Evolutionary conservation across 2,113 vertebrate genomes (phyloP).

Genomic region (Gadus macrocephalus): DNA sequence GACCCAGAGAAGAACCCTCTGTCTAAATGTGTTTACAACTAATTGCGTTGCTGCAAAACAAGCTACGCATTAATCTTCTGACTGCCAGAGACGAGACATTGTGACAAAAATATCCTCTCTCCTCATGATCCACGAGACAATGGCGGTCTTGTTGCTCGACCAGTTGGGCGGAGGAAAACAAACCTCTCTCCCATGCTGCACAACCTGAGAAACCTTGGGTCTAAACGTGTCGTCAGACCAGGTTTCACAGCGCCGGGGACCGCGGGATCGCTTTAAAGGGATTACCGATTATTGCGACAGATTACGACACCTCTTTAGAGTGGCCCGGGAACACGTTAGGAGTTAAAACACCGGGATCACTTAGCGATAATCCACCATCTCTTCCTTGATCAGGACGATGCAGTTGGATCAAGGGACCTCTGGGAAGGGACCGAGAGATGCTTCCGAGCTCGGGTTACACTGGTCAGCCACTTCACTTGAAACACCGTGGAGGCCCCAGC

Average conservation of each 20-base stretch:
- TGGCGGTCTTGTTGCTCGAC: slow-evolving; percentile 35
- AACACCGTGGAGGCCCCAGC: too few relatives aligned
- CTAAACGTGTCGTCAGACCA: background rate
- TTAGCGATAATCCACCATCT: slow-evolving; percentile 31
- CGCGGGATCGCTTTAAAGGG: slow-evolving; percentile 36
- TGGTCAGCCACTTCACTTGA: too few relatives aligned
- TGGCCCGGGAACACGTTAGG: slow-evolving; percentile 22
- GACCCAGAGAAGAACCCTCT: slow-evolving; percentile 26
- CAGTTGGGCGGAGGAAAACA: background rate
- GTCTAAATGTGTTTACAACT: slow-evolving; percentile 51
- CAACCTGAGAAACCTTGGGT: slow-evolving; percentile 3
- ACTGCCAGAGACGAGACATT: slow-evolving; percentile 27
- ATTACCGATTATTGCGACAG: slow-evolving; percentile 37
- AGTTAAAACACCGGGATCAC: background rate
- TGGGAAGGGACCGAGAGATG: background rate
- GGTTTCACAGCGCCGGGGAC: background rate
- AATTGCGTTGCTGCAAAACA: slow-evolving; percentile 31
- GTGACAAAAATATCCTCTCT: slow-evolving; percentile 33
- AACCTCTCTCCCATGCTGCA: slow-evolving; percentile 1
- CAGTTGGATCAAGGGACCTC: slow-evolving; percentile 20
- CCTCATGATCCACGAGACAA: slow-evolving; percentile 42
- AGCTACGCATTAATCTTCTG: slow-evolving; percentile 20
- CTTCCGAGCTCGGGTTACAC: slow-evolving; percentile 10
- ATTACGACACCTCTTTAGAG: slow-evolving; percentile 44
- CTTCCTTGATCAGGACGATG: slow-evolving; percentile 14